phyloP scores from a whole-genome alignment of 2,888 invertebrate species.

The Latrodectus elegans region DNA sequence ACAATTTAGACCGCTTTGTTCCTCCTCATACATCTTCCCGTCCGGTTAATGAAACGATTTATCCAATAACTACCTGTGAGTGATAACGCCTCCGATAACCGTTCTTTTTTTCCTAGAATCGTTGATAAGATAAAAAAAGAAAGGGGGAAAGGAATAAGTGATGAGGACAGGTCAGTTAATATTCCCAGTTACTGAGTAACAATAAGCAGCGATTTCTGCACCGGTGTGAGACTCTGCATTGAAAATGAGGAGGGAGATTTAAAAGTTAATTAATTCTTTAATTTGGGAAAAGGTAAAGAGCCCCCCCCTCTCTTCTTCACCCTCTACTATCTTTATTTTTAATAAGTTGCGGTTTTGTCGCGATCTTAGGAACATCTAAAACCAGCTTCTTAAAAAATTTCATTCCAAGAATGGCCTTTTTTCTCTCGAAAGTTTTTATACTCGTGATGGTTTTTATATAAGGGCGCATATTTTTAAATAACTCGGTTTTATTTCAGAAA shows the following conservation, averaged over 20 bases:
- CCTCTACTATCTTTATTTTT: background rate
- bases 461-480: too few species aligned
- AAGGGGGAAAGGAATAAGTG: constrained; percentile 13
- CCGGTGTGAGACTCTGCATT: background rate
- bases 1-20: background rate
- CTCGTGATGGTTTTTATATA: background rate
- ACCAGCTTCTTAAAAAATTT: background rate
- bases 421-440: background rate
- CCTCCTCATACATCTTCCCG: background rate
- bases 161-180: constrained; percentile 27
- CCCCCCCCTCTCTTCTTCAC: constrained; percentile 1
- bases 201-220: background rate
- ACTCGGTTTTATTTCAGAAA: too few species aligned
- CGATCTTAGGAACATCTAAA: background rate
- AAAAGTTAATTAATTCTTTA: constrained; percentile 69
- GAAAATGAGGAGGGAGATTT: constrained; percentile 30
- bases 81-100: background rate
- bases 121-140: background rate
- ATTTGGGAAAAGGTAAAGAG: constrained; percentile 46
- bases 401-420: background rate
- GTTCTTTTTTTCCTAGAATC: background rate
- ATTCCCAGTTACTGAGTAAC: background rate
- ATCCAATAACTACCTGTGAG: background rate
- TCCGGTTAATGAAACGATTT: background rate
- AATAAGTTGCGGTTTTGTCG: constrained; percentile 5